Percentiles rank a stretch among this genome's conserved stretches.
Conservation (phyloP, 2,888 invertebrate species). For the Leptura quadrifasciata region DNA sequence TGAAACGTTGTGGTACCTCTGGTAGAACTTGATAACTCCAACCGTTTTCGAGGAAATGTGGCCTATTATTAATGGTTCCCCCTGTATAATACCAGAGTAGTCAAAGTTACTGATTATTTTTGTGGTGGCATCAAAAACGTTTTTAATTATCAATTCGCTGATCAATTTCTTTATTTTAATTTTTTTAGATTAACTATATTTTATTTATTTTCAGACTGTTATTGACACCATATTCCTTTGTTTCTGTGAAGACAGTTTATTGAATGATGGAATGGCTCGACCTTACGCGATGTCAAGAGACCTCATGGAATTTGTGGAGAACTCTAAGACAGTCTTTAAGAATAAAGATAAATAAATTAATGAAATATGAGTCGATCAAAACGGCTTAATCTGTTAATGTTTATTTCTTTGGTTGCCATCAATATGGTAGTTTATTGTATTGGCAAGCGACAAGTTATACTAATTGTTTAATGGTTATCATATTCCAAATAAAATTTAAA, state of each 20-base stretch:
- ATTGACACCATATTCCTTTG: slow-evolving; percentile 61
- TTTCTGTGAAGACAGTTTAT: slow-evolving; percentile 63
- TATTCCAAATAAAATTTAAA: too few relatives aligned
- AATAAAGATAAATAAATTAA: background rate
- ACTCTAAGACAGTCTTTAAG: slow-evolving; percentile 55
- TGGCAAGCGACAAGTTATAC: background rate
- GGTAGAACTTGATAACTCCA: too few relatives aligned
- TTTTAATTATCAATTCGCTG: too few relatives aligned
- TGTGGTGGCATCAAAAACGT: too few relatives aligned
- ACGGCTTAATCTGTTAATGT: background rate
- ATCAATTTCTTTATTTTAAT: too few relatives aligned
- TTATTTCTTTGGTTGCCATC: background rate
- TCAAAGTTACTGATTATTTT: too few relatives aligned
- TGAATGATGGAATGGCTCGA: slow-evolving; percentile 63
- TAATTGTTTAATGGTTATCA: too few relatives aligned
- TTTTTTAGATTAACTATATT: too few relatives aligned
- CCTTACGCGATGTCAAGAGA: slow-evolving; percentile 64
- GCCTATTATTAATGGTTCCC: too few relatives aligned
- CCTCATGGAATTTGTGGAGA: slow-evolving; percentile 63
- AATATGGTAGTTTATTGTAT: background rate
- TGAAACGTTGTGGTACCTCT: too few relatives aligned
- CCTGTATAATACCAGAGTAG: too few relatives aligned
- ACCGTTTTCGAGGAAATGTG: too few relatives aligned
- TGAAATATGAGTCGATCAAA: background rate
- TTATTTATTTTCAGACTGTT: background rate